Evolutionary conservation across 1,140 invertebrate genomes (phyloP), one percentile per base, ranked within the genome.

Genomic region (Drosophila ironensis): DNA sequence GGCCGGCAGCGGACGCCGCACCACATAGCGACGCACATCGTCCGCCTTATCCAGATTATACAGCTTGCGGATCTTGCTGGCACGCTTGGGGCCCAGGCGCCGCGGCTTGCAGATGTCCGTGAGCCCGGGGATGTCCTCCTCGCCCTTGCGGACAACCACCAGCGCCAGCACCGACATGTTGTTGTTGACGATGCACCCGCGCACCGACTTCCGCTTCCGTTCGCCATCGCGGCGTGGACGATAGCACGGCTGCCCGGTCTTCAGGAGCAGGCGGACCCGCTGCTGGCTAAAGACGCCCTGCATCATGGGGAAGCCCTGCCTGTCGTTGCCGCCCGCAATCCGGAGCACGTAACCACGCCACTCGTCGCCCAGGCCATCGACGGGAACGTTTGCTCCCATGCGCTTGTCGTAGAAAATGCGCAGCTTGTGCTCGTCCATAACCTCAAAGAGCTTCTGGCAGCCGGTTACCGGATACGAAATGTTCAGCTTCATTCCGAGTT

Each of bases 251-350:
- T 99, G 97, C 35, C 98, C 98, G 91, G 99, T 98, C 46, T 96
- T 96, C 57, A 99, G 92, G 52, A 99, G 91, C 50, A 99, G 93
- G 86, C 98, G 95, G 2, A 99, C 98, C 92, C 98, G 95, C 52
- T 94, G 30, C 30, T 33, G 30, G 30, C 96, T 96, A 71, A 28
- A 2, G 3, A 99, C 96, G 91, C 98, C 98, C 91, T 99, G 98
- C 91, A 99, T 99, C 99, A 99, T 99, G 20, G 98, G 98, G 91
- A 99, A 99, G 53, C 98, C 98, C 92, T 99, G 98, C 91, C 99
- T 99, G 92, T 99, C 98, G 91, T 99, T 99, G 77, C 98, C 98
- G 77, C 98, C 98, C 78, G 97, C 94, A 68, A 99, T 95, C 60
- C 97, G 94, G 7, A 99, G 93, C 40, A 99, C 94, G 87, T 99